phyloP scores from a whole-genome alignment of 30 jellyfish, hydroid and myxozoan genomes.

The Aurelia aurita complex sp. Pacific region DNA sequence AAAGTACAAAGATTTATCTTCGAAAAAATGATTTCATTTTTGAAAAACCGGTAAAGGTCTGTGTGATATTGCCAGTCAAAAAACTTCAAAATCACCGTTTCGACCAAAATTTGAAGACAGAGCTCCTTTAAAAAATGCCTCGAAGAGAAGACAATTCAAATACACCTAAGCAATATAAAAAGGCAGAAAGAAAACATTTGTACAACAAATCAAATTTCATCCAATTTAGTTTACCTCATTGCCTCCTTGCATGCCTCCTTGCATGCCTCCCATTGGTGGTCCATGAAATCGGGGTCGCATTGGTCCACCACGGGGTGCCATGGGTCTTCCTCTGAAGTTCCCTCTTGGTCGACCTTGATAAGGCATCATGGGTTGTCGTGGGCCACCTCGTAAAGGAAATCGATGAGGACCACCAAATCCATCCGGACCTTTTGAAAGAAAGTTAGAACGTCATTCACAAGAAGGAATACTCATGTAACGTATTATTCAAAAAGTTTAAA shows the following conservation, averaged over 20 bases:
- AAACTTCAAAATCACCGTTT: too few species aligned
- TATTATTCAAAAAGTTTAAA: too few species aligned
- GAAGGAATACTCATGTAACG: too few species aligned
- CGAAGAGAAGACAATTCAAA: too few species aligned
- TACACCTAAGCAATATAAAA: not conserved
- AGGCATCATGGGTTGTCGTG: slow-evolving; percentile 48
- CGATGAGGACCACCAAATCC: slow-evolving; percentile 68
- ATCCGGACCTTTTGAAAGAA: slow-evolving; percentile 24
- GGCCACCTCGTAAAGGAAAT: slow-evolving; percentile 63
- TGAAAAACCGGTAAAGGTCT: too few species aligned
- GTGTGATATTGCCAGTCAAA: too few species aligned
- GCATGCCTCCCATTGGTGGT: slow-evolving; percentile 38
- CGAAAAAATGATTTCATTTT: too few species aligned
- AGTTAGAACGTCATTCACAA: not conserved
- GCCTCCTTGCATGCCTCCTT: slow-evolving; percentile 26
- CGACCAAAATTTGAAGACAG: too few species aligned
- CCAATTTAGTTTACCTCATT: slow-evolving; percentile 18
- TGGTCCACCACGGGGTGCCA: slow-evolving; percentile 69
- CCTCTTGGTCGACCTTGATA: slow-evolving; percentile 50
- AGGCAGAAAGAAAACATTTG: not conserved
- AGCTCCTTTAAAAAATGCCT: too few species aligned
- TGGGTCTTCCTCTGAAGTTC: slow-evolving; percentile 63
- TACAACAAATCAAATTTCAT: too few species aligned
- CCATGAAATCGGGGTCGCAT: slow-evolving; percentile 61
- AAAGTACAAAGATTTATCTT: too few species aligned